Evolutionary conservation across 2,888 invertebrate species (phyloP).

Genomic region (Gasteruption jaculator): DNA sequence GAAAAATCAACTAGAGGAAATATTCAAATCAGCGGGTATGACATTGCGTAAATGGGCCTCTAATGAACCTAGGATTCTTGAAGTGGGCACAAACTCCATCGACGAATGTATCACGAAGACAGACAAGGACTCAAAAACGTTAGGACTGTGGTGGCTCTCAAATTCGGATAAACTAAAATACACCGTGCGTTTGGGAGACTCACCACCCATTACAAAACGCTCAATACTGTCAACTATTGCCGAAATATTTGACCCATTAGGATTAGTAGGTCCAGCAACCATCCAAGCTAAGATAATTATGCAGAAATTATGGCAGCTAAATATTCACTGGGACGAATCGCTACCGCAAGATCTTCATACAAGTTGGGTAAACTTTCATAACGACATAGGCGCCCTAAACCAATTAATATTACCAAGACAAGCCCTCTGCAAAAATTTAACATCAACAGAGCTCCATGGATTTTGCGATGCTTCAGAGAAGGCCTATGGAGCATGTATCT

Average conservation of each 20-base stretch:
- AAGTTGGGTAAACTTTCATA: background rate
- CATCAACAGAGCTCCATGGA: constrained; percentile 22
- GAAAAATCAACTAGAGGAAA: background rate
- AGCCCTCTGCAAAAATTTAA: too few relatives aligned
- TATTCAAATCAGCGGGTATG: constrained; percentile 9
- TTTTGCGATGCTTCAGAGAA: constrained; percentile 21
- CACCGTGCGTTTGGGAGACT: background rate
- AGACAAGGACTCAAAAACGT: too few relatives aligned
- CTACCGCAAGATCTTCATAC: constrained; percentile 10
- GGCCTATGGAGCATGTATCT: constrained; percentile 17
- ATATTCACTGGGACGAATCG: constrained; percentile 23
- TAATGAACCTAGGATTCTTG: constrained; percentile 2
- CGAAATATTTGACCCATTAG: constrained; percentile 21
- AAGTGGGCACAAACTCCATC: background rate
- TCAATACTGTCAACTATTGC: constrained; percentile 11
- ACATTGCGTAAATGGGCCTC: constrained; percentile 14
- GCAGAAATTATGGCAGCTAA: constrained; percentile 11
- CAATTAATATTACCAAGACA: constrained; percentile 16
- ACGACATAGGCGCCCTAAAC: constrained; percentile 9
- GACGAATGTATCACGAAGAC: too few relatives aligned
- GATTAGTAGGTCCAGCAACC: constrained; percentile 19
- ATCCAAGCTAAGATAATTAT: constrained; percentile 14
- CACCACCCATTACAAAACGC: constrained; percentile 12
- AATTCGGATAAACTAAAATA: constrained; percentile 7
- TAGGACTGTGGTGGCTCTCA: constrained; percentile 12